Evolutionary conservation across 1,140 invertebrate genomes (phyloP).

Genomic region (Conus ventricosus): DNA sequence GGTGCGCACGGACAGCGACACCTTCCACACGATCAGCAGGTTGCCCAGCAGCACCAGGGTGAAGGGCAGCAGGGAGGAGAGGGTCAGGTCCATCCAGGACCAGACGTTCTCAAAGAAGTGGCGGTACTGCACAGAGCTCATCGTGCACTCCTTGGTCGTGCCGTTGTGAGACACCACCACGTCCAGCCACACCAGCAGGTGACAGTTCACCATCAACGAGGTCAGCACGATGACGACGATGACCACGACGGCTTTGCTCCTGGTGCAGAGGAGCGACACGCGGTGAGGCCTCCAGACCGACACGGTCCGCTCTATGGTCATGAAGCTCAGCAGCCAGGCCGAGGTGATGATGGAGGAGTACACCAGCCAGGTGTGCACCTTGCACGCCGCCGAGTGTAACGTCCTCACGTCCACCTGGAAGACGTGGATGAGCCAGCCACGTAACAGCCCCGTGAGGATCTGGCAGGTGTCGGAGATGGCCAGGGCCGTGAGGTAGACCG

Average conservation of each 20-base stretch:
- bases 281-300: constrained; percentile 55
- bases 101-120: constrained; percentile 29
- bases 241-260: constrained; percentile 15
- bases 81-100: constrained; percentile 34
- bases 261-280: constrained; percentile 45
- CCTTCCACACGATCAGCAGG: constrained; percentile 38
- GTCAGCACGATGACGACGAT: background rate
- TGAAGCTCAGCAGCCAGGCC: constrained; percentile 54
- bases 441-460: constrained; percentile 53
- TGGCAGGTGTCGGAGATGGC: constrained; percentile 51
- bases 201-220: background rate
- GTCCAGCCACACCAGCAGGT: constrained; percentile 16
- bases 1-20: constrained; percentile 14
- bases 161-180: background rate
- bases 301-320: constrained; percentile 57
- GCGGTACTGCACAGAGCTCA: background rate
- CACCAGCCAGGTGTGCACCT: constrained; percentile 48
- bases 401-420: constrained; percentile 52
- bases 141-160: background rate
- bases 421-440: constrained; percentile 50
- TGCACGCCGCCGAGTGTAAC: constrained; percentile 45
- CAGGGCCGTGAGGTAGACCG: constrained; percentile 48
- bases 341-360: constrained; percentile 48
- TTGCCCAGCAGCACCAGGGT: constrained; percentile 36
- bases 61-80: constrained; percentile 40